Conservation (phyloP, 2,888 invertebrate species). For the Camptogramma bilineatum region DNA sequence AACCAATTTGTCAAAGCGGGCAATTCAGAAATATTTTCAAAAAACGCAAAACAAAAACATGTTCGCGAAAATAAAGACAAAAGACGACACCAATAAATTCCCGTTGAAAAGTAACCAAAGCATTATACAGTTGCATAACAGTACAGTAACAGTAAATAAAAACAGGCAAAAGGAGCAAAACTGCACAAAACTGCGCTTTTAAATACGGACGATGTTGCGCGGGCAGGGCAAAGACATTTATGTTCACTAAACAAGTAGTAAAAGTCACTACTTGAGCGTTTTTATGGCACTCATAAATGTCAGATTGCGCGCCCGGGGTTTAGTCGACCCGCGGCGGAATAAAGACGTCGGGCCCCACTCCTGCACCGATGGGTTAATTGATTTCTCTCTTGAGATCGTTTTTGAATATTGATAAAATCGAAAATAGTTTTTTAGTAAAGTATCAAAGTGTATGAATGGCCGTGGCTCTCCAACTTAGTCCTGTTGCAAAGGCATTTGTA, state of each 20-base stretch:
- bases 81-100: slow-evolving; percentile 79
- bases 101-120: slow-evolving; percentile 83
- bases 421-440: neutral
- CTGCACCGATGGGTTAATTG: slow-evolving; percentile 64
- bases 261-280: slow-evolving; percentile 87
- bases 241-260: slow-evolving; percentile 87
- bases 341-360: slow-evolving; percentile 46
- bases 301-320: slow-evolving; percentile 83
- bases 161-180: slow-evolving; percentile 79
- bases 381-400: slow-evolving; percentile 71
- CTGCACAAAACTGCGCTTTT: slow-evolving; percentile 84
- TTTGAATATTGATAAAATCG: slow-evolving; percentile 16
- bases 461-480: too few species aligned
- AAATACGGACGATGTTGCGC: slow-evolving; percentile 83
- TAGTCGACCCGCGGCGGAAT: slow-evolving; percentile 67
- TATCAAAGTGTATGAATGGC: neutral
- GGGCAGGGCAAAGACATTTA: slow-evolving; percentile 86
- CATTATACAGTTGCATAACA: slow-evolving; percentile 84
- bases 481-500: too few species aligned
- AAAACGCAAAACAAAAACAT: slow-evolving; percentile 71
- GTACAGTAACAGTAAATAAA: slow-evolving; percentile 85
- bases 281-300: slow-evolving; percentile 86
- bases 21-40: slow-evolving; percentile 56
- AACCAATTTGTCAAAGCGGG: slow-evolving; percentile 53
- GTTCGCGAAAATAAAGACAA: slow-evolving; percentile 81